A percentile compares a stretch with the other conserved stretches of the same genome.
Evolutionary conservation across 2,888 invertebrate genomes (phyloP).

Genomic region (Ennomos quercinarius): DNA sequence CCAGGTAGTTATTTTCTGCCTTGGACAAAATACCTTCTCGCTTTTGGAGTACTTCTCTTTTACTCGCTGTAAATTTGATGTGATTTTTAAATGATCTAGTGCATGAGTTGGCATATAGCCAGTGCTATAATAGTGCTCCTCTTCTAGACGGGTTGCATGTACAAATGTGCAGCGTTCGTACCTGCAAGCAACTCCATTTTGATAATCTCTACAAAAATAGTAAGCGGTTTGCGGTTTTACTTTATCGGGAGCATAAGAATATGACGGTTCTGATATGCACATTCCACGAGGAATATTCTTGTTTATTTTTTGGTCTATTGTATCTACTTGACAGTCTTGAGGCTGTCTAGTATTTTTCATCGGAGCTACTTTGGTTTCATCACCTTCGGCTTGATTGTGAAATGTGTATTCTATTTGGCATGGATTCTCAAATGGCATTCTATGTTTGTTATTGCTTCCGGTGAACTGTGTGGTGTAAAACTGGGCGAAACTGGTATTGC

Average conservation of each 20-base stretch:
- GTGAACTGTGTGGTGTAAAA: background rate
- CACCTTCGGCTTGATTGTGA: too few species aligned
- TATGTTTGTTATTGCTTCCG: background rate
- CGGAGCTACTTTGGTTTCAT: too few species aligned
- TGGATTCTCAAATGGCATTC: too few species aligned
- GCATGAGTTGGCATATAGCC: background rate
- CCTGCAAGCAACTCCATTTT: conserved; percentile 36
- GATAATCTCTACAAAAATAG: background rate
- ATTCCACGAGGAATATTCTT: background rate
- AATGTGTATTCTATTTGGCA: too few species aligned
- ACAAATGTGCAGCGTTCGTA: conserved; percentile 27
- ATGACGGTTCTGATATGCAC: background rate
- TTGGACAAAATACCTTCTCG: background rate
- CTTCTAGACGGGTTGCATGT: conserved; percentile 20
- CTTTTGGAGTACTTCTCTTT: background rate
- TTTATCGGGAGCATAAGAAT: background rate
- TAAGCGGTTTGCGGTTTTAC: background rate
- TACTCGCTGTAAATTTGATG: background rate
- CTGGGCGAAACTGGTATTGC: background rate
- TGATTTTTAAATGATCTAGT: background rate
- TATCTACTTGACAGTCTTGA: background rate
- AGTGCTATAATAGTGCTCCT: conserved; percentile 8
- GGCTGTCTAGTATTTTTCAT: too few species aligned
- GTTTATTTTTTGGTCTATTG: background rate
- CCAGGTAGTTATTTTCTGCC: background rate